Evolutionary conservation across 2,888 invertebrate genomes (phyloP).

Genomic region (Callimorpha dominula): DNA sequence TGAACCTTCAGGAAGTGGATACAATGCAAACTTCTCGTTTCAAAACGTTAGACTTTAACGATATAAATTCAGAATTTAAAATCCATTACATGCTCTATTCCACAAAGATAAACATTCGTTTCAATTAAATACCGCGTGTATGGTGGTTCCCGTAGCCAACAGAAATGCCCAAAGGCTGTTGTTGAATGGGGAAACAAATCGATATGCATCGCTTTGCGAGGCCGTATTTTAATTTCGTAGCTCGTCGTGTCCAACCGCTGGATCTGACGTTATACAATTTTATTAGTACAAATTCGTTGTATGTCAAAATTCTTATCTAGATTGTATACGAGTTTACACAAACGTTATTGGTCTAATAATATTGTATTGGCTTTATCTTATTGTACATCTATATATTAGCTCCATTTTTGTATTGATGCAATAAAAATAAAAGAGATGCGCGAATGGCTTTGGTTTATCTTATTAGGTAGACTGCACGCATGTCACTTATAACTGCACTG

Average conservation of each 20-base stretch:
- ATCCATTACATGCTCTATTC: conserved; percentile 20
- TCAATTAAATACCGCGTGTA: conserved; percentile 39
- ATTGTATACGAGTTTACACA: neutral
- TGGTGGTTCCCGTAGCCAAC: conserved; percentile 34
- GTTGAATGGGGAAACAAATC: conserved; percentile 48
- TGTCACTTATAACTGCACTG: too few species aligned
- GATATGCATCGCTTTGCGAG: conserved; percentile 46
- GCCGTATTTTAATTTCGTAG: conserved; percentile 58
- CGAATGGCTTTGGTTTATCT: too few species aligned
- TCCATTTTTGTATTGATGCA: too few species aligned
- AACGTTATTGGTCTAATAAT: neutral
- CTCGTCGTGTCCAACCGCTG: conserved; percentile 39
- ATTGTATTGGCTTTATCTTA: neutral
- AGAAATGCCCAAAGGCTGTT: conserved; percentile 33
- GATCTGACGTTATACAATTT: conserved; percentile 29
- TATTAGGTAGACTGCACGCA: too few species aligned
- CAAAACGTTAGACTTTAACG: neutral
- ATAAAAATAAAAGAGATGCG: too few species aligned
- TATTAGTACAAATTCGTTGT: conserved; percentile 14
- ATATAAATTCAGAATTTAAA: neutral
- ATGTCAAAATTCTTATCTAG: neutral
- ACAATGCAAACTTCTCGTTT: neutral
- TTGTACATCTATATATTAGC: neutral
- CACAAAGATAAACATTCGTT: conserved; percentile 29
- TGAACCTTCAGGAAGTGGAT: neutral